phyloP scores from a whole-genome alignment of 2,888 invertebrate species.

The Cataglyphis albicans region DNA sequence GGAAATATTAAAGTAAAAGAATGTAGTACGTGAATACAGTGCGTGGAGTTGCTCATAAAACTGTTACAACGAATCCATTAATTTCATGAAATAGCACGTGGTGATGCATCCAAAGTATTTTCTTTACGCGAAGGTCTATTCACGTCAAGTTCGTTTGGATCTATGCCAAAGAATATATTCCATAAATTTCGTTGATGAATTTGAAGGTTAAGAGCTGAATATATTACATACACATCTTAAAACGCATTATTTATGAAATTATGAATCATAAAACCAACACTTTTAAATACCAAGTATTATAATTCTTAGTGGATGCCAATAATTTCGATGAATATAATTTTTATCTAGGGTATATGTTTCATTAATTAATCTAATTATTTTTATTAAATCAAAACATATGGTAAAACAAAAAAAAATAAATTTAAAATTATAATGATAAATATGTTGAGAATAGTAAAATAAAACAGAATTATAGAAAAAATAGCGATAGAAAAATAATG shows the following conservation, averaged over 20 bases:
- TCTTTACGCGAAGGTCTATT: background rate
- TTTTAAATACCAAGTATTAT: background rate
- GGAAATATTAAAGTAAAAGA: background rate
- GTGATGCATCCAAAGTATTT: background rate
- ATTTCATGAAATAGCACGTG: constrained; percentile 13
- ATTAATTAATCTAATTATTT: background rate
- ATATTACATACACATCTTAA: background rate
- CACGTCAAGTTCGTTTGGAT: background rate
- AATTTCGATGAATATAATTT: background rate
- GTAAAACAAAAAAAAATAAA: background rate
- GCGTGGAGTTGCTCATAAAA: background rate
- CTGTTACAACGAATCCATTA: constrained; percentile 6
- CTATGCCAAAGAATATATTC: background rate
- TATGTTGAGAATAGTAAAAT: background rate
- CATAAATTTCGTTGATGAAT: constrained; percentile 16
- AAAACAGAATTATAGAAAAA: background rate
- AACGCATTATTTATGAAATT: background rate
- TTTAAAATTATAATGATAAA: background rate
- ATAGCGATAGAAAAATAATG: background rate
- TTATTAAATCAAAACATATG: background rate
- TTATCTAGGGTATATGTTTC: background rate
- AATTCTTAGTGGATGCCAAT: background rate
- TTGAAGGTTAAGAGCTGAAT: background rate
- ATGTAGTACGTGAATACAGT: background rate
- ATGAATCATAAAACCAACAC: background rate